Percentiles rank a stretch among this genome's conserved stretches.
Conservation (phyloP, 2,113 vertebrate genomes). For the Datnioides undecimradiatus region DNA sequence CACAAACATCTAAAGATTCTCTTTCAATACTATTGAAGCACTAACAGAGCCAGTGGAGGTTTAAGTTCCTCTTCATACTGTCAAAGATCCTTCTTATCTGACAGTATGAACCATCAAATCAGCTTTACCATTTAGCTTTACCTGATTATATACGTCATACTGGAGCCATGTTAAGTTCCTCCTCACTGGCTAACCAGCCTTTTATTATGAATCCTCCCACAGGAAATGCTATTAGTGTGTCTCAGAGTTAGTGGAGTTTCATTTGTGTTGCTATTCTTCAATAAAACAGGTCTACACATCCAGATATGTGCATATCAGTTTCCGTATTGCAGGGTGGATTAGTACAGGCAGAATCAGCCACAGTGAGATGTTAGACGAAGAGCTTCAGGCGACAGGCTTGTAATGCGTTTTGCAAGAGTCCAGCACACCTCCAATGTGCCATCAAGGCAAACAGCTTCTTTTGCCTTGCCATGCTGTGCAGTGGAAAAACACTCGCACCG, state of each 20-base stretch:
- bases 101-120: too few relatives aligned
- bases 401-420: neutral
- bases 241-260: neutral
- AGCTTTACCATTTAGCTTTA: too few relatives aligned
- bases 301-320: neutral
- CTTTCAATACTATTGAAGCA: neutral
- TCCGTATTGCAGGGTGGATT: neutral
- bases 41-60: neutral
- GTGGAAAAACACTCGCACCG: slow-evolving; percentile 18
- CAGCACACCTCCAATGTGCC: neutral
- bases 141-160: too few relatives aligned
- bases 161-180: neutral
- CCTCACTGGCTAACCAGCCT: neutral
- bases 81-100: neutral
- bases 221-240: neutral
- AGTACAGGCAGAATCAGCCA: neutral
- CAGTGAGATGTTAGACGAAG: neutral
- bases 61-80: neutral
- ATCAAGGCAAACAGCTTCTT: slow-evolving; percentile 1
- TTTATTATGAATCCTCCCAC: neutral
- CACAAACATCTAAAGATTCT: neutral
- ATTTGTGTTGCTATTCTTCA: neutral
- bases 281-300: neutral
- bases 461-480: neutral
- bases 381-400: neutral